Percentiles rank a stretch among this genome's conserved stretches.
Evolutionary conservation across 2,113 vertebrate species (phyloP).

Genomic region (Elaphurus davidianus): DNA sequence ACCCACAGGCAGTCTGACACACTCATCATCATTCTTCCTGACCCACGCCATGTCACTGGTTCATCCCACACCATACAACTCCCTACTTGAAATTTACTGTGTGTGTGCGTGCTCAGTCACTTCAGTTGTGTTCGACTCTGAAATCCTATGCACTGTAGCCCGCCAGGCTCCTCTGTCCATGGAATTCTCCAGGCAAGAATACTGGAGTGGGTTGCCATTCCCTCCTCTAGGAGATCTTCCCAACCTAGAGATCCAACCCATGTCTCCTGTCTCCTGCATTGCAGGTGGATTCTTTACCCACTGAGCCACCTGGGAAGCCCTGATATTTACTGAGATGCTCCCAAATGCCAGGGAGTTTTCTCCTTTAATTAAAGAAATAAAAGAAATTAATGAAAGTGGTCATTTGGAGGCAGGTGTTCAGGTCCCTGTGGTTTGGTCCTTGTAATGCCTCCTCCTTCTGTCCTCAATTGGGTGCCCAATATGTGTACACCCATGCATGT

Average conservation of each 20-base stretch:
- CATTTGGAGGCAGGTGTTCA: background rate
- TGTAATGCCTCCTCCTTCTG: no score
- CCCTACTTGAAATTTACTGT: background rate
- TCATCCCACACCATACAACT: background rate
- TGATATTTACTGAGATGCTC: background rate
- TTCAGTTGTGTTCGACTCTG: background rate
- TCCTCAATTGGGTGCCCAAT: accelerated
- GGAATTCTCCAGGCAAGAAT: background rate
- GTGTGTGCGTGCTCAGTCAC: background rate
- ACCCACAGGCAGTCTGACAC: accelerated
- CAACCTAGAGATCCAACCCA: background rate
- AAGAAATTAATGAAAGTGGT: background rate
- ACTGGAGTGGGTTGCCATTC: background rate
- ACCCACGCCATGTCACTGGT: accelerated
- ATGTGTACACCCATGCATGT: no score
- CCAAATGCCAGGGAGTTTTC: background rate
- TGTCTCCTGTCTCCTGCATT: background rate
- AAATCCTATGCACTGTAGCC: background rate
- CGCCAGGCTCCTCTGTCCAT: background rate
- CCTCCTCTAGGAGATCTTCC: background rate
- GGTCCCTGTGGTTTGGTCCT: background rate
- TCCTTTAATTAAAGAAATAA: background rate
- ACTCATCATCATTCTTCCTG: accelerated
- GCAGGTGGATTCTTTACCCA: background rate
- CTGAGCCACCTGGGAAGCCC: no score